phyloP scores from a whole-genome alignment of 2,113 vertebrate genomes.

The Chaetura pelagica region DNA sequence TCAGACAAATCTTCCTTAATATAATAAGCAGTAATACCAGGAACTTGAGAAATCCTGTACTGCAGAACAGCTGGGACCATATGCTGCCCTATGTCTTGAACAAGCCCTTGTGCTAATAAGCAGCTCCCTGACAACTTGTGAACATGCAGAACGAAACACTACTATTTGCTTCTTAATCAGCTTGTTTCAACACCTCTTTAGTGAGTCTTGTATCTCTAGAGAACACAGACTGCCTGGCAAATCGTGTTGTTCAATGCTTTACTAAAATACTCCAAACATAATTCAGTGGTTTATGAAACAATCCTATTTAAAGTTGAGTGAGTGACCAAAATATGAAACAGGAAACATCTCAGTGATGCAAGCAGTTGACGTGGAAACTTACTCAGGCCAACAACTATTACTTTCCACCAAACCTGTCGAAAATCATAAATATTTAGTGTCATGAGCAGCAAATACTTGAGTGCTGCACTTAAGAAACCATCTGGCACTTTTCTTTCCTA shows the following conservation, averaged over 20 bases:
- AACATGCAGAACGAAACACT: background rate
- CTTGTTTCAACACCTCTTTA: background rate
- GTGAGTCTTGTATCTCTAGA: background rate
- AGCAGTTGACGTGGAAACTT: constrained; percentile 52
- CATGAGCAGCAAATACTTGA: background rate
- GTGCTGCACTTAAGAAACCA: background rate
- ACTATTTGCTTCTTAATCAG: background rate
- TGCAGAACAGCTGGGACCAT: background rate
- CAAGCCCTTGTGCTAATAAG: background rate
- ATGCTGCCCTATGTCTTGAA: background rate
- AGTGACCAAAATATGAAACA: background rate
- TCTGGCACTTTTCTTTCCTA: background rate
- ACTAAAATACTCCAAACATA: background rate
- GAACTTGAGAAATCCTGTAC: rapidly evolving
- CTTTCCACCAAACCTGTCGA: background rate
- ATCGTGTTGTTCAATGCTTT: background rate
- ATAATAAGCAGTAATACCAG: background rate
- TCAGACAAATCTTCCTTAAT: background rate
- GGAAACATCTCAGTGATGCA: background rate
- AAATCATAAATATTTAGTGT: constrained; percentile 26
- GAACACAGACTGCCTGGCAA: background rate
- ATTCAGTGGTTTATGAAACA: background rate
- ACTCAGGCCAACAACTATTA: background rate
- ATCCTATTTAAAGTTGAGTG: background rate
- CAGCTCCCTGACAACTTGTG: background rate